A percentile compares a stretch with the other conserved stretches of the same genome.
These are phyloP conservation scores for Idris sp. DNA, from an alignment of 1,140 invertebrate genomes.

Conservation along the genomic window DNA sequence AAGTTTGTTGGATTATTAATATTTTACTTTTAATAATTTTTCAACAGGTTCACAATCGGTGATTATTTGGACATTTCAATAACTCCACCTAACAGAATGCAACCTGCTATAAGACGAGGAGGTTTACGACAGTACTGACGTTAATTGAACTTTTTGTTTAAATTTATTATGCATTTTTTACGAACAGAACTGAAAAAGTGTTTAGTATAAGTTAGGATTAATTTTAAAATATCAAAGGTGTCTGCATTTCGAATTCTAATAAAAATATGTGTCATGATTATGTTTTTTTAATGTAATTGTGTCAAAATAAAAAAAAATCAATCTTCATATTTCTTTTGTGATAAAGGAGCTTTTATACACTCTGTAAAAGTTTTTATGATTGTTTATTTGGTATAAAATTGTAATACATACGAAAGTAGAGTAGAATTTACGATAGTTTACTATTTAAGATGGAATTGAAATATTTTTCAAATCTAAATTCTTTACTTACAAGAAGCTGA, in stretches of 20 bases:
- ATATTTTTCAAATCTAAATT: too few relatives aligned
- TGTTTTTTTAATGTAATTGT: slow-evolving; percentile 4
- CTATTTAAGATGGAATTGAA: too few relatives aligned
- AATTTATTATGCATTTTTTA: slow-evolving; percentile 7
- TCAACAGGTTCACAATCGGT: slow-evolving; percentile 92
- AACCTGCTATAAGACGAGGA: slow-evolving; percentile 81
- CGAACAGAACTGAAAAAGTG: neutral
- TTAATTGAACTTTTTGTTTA: slow-evolving; percentile 55
- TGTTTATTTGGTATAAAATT: slow-evolving; percentile 28
- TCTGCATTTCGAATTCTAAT: too few relatives aligned
- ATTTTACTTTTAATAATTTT: slow-evolving; percentile 33
- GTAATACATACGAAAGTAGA: slow-evolving; percentile 19
- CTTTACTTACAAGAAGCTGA: neutral
- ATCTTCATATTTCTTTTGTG: too few relatives aligned
- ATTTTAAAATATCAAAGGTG: slow-evolving; percentile 3
- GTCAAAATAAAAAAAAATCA: too few relatives aligned
- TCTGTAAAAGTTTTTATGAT: too few relatives aligned
- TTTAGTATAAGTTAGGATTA: slow-evolving; percentile 2
- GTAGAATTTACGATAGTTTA: slow-evolving; percentile 7
- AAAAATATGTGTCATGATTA: neutral
- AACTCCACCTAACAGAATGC: slow-evolving; percentile 89
- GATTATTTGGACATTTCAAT: slow-evolving; percentile 99
- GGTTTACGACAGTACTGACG: slow-evolving; percentile 78
- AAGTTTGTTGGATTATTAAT: too few relatives aligned
- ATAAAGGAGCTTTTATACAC: too few relatives aligned